Conservation (phyloP, 2,113 vertebrate species). For the Cyanoderma ruficeps region DNA sequence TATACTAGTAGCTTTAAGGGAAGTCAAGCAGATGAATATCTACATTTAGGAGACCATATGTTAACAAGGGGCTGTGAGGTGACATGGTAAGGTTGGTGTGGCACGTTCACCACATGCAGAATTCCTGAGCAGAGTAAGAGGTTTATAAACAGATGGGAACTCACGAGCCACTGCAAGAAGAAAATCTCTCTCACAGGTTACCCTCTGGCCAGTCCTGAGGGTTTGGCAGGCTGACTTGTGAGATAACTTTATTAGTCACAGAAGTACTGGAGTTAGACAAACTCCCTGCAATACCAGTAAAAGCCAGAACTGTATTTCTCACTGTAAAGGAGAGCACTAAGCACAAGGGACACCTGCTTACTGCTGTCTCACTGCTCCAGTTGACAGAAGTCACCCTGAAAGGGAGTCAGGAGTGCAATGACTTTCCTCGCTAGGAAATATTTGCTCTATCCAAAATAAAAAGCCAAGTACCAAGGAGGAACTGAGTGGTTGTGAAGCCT, state of each 20-base stretch:
- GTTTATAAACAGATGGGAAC: background rate
- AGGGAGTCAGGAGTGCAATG: background rate
- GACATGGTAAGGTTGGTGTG: slow-evolving; percentile 14
- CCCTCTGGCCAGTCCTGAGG: background rate
- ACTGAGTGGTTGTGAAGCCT: background rate
- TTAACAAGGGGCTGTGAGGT: slow-evolving; percentile 53
- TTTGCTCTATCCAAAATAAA: background rate
- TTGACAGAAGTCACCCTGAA: background rate
- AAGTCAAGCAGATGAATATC: slow-evolving; percentile 60
- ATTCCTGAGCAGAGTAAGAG: background rate
- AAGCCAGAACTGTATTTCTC: background rate
- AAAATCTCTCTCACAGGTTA: background rate
- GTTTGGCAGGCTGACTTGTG: background rate
- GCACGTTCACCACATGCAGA: background rate
- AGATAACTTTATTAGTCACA: background rate
- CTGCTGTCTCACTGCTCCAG: background rate
- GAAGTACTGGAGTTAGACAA: background rate
- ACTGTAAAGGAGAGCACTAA: background rate
- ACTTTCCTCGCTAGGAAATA: background rate
- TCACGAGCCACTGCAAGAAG: background rate
- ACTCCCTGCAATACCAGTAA: background rate
- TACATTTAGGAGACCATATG: slow-evolving; percentile 66
- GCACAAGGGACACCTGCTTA: background rate
- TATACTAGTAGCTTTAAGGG: slow-evolving; percentile 62
- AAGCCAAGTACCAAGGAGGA: background rate